Conservation (phyloP, 2,888 invertebrate genomes). For the Andrena haemorrhoa region DNA sequence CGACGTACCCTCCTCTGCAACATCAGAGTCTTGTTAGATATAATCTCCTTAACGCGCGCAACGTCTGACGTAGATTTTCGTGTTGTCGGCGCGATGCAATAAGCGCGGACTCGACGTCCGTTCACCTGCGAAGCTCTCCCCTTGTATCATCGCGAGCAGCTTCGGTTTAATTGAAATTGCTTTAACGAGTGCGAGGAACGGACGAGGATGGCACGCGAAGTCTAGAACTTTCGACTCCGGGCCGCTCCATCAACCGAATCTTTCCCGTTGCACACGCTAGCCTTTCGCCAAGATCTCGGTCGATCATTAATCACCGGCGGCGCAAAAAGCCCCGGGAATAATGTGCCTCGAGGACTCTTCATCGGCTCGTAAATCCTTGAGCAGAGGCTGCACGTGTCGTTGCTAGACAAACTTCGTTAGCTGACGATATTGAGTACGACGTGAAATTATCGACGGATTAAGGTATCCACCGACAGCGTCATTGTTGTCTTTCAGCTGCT, state of each 20-base stretch:
- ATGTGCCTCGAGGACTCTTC: constrained; percentile 20
- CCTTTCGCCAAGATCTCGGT: constrained; percentile 25
- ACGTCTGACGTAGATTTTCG: background rate
- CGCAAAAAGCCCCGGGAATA: constrained; percentile 35
- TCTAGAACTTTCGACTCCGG: constrained; percentile 1
- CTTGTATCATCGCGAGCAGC: background rate
- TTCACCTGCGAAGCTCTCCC: background rate
- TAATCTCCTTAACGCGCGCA: constrained; percentile 35
- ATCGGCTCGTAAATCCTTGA: constrained; percentile 44
- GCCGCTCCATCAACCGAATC: constrained; percentile 8
- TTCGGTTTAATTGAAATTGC: background rate
- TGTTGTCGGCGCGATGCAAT: background rate
- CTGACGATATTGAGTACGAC: constrained; percentile 50
- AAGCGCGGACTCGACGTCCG: background rate
- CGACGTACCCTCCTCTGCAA: constrained; percentile 27
- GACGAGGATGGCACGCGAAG: background rate
- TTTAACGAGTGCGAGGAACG: background rate
- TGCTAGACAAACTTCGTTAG: constrained; percentile 58
- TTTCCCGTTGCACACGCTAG: constrained; percentile 6
- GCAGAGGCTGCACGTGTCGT: constrained; percentile 34
- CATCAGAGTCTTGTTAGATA: constrained; percentile 43
- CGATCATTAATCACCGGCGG: constrained; percentile 42
- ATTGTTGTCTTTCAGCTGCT: constrained; percentile 60
- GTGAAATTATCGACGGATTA: constrained; percentile 69
- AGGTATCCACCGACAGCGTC: constrained; percentile 51